Conservation (phyloP, 2,888 invertebrate genomes). For the Mantis religiosa region DNA sequence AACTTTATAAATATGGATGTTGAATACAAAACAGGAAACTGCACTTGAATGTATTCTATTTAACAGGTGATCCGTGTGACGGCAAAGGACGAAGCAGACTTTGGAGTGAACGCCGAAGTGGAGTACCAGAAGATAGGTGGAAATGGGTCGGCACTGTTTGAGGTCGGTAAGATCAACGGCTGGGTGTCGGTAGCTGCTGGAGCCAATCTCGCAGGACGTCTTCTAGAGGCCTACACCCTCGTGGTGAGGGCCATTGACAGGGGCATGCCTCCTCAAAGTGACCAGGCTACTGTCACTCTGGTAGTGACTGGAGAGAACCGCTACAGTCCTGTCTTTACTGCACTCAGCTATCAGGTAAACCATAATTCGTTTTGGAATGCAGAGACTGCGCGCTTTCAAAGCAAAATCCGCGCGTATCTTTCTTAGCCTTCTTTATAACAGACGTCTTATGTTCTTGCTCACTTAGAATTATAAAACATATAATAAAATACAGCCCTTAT, state of each 20-base stretch:
- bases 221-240: slow-evolving; percentile 58
- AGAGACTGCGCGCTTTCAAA: too few relatives aligned
- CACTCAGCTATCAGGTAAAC: slow-evolving; percentile 66
- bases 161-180: slow-evolving; percentile 70
- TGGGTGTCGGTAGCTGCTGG: slow-evolving; percentile 70
- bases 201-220: slow-evolving; percentile 48
- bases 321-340: slow-evolving; percentile 76
- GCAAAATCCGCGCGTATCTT: too few relatives aligned
- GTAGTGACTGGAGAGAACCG: slow-evolving; percentile 83
- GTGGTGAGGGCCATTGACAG: slow-evolving; percentile 75
- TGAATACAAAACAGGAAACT: too few relatives aligned
- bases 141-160: slow-evolving; percentile 72
- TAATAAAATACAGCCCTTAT: too few relatives aligned
- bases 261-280: slow-evolving; percentile 81
- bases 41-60: too few relatives aligned
- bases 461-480: too few relatives aligned
- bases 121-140: slow-evolving; percentile 70
- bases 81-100: slow-evolving; percentile 75
- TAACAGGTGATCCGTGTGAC: slow-evolving; percentile 50
- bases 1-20: too few relatives aligned
- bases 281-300: slow-evolving; percentile 67
- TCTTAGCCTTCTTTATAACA: too few relatives aligned
- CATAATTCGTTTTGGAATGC: too few relatives aligned
- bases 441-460: too few relatives aligned
- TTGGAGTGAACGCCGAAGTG: slow-evolving; percentile 85